Conservation (phyloP, 2,888 invertebrate species). For the Dinocampus coccinellae region DNA sequence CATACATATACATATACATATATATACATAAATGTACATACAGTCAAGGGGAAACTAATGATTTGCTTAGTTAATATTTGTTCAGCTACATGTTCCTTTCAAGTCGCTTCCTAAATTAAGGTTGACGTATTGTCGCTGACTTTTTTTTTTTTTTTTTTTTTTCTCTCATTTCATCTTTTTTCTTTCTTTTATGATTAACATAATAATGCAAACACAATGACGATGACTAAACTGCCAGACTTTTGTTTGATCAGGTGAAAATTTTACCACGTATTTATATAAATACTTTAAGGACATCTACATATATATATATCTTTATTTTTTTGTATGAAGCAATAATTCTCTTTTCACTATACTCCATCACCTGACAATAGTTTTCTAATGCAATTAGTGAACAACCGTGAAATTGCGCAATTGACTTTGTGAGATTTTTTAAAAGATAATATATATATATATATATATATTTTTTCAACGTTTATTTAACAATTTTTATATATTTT, state of each 20-base stretch:
- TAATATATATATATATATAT: no score
- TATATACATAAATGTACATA: no score
- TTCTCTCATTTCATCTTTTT: not conserved
- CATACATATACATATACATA: not conserved
- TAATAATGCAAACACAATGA: constrained; percentile 69
- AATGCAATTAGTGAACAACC: constrained; percentile 62
- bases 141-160: constrained; percentile 38
- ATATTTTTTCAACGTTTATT: no score
- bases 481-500: no score
- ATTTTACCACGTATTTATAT: constrained; percentile 52
- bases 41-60: constrained; percentile 60
- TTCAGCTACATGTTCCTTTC: constrained; percentile 61
- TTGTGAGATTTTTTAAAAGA: constrained; percentile 1
- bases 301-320: constrained; percentile 18
- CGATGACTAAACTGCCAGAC: constrained; percentile 53
- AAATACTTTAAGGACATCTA: constrained; percentile 26
- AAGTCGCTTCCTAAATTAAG: constrained; percentile 68
- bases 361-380: constrained; percentile 60
- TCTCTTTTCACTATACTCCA: constrained; percentile 31
- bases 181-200: constrained; percentile 62
- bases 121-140: constrained; percentile 66
- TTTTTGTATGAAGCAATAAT: constrained; percentile 7
- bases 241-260: constrained; percentile 68
- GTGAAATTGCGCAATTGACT: constrained; percentile 53
- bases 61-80: constrained; percentile 68